These are phyloP conservation scores for Xenopus petersii DNA, from an alignment of 2,797 vertebrate species.

Conservation along the genomic window DNA sequence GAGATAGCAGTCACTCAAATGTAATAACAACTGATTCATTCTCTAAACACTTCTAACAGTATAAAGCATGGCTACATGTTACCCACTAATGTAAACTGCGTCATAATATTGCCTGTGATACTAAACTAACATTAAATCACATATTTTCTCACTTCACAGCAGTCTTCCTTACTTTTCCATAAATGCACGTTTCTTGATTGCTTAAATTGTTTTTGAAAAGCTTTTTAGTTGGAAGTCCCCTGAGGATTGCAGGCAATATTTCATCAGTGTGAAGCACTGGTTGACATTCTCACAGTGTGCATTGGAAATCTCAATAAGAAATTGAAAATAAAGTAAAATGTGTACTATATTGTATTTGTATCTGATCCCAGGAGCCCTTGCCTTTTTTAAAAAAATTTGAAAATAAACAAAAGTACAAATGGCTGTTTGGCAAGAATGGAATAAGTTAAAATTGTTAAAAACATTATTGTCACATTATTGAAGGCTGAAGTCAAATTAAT, in stretches of 20 bases:
- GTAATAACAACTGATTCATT: neutral
- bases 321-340: conserved; percentile 4
- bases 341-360: conserved; percentile 4
- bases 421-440: neutral
- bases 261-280: conserved; percentile 5
- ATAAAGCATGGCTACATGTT: neutral
- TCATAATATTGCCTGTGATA: neutral
- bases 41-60: neutral
- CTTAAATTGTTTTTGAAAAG: conserved; percentile 18
- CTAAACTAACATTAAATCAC: conserved; percentile 1
- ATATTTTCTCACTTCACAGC: conserved; percentile 7
- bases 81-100: neutral
- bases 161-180: conserved; percentile 15
- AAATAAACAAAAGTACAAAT: conserved; percentile 1
- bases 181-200: conserved; percentile 19
- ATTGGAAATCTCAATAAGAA: conserved; percentile 13
- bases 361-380: neutral
- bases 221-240: conserved; percentile 9
- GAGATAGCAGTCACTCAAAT: neutral
- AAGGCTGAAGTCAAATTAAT: neutral
- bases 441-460: neutral
- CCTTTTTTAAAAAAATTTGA: neutral
- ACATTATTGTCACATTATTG: neutral
- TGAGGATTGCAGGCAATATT: conserved; percentile 12
- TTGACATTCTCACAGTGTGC: conserved; percentile 10